Percentiles rank a stretch among this genome's conserved stretches.
phyloP scores from a whole-genome alignment of 2,888 invertebrate genomes.

The Callyntrura guangdongensis region DNA sequence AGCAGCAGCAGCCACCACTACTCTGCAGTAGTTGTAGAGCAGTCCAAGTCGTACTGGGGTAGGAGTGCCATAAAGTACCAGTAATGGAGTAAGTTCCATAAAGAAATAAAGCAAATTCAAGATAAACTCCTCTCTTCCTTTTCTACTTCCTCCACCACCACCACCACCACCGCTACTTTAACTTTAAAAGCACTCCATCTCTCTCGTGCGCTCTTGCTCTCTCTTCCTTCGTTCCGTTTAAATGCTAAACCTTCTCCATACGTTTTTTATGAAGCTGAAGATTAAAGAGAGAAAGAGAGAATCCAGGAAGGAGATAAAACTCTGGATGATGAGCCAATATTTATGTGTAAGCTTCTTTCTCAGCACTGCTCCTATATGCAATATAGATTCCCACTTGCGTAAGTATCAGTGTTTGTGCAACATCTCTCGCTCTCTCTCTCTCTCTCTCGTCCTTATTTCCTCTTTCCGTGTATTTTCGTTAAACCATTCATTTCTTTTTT shows the following conservation, averaged over 20 bases:
- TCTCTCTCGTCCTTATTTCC: background rate
- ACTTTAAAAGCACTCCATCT: conserved; percentile 18
- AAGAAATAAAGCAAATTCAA: conserved; percentile 7
- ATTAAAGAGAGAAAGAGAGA: background rate
- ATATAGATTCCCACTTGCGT: background rate
- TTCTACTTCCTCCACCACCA: conserved; percentile 11
- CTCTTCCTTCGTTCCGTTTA: background rate
- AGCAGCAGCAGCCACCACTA: no score
- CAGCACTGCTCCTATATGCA: no score
- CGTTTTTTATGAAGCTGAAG: background rate
- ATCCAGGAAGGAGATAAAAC: conserved; percentile 15
- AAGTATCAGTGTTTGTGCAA: background rate
- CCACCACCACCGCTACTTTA: background rate
- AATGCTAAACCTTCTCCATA: background rate
- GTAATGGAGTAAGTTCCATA: background rate
- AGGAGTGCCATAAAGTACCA: background rate
- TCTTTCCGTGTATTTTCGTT: background rate
- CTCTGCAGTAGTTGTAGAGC: no score
- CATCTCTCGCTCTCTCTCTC: background rate
- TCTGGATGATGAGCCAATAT: conserved; percentile 37
- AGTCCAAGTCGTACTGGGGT: no score
- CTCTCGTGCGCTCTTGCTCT: background rate
- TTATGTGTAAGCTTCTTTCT: background rate
- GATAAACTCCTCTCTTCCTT: conserved; percentile 30
- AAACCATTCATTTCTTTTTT: background rate